A percentile compares a stretch with the other conserved stretches of the same genome.
Evolutionary conservation across 2,113 vertebrate genomes (phyloP).

Genomic region (Oncorhynchus tshawytscha): DNA sequence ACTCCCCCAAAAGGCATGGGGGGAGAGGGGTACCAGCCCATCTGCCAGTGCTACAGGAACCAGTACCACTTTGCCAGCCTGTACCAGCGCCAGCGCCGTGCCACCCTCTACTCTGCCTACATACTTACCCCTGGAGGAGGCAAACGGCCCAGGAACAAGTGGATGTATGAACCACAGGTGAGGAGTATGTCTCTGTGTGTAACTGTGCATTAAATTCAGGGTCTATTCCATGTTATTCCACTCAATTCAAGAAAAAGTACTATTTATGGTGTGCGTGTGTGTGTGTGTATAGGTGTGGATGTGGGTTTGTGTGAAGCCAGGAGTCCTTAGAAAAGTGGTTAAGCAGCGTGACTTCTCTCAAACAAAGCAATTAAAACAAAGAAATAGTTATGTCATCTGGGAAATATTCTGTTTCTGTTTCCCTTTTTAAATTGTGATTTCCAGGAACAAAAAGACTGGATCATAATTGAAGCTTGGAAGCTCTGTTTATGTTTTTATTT

Average conservation of each 20-base stretch:
- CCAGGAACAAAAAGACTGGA: too few relatives aligned
- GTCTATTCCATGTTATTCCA: not conserved
- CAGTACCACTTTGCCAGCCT: slow-evolving; percentile 63
- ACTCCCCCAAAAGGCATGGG: slow-evolving; percentile 45
- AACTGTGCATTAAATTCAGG: not conserved
- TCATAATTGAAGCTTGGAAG: too few relatives aligned
- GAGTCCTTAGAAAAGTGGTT: too few relatives aligned
- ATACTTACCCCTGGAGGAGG: slow-evolving; percentile 41
- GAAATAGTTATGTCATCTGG: too few relatives aligned
- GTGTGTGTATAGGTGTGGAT: too few relatives aligned
- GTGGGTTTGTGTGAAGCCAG: too few relatives aligned
- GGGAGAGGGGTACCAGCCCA: slow-evolving; percentile 30
- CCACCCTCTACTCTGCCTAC: slow-evolving; percentile 63
- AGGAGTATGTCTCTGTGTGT: slow-evolving; percentile 1
- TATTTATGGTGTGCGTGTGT: too few relatives aligned
- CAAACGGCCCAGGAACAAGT: slow-evolving; percentile 32
- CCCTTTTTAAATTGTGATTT: not conserved
- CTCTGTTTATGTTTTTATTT: too few relatives aligned
- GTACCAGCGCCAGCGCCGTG: slow-evolving; percentile 44
- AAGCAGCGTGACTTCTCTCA: too few relatives aligned
- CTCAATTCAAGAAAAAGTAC: not conserved
- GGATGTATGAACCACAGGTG: slow-evolving; percentile 70
- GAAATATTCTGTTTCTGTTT: too few relatives aligned
- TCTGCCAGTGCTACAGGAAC: slow-evolving; percentile 67
- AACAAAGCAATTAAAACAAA: too few relatives aligned